A percentile compares a stretch with the other conserved stretches of the same genome.
phyloP scores from a whole-genome alignment of 1,140 invertebrate species.

The Megathymus violae region DNA sequence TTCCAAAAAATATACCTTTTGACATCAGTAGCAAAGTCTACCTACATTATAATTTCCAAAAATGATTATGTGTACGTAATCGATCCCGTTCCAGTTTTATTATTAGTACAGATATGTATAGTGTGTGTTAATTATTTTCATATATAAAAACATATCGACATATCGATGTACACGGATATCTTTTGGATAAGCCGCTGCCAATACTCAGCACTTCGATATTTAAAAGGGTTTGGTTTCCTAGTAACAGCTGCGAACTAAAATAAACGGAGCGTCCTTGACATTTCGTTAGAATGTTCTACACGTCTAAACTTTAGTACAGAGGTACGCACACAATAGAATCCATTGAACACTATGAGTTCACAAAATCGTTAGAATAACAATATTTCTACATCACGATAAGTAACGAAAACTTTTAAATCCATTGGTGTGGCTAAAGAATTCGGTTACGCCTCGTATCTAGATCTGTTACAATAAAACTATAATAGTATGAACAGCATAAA shows the following conservation, averaged over 20 bases:
- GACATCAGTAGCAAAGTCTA: too few species aligned
- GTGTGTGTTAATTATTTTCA: too few species aligned
- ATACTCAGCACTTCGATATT: background rate
- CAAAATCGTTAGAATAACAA: constrained; percentile 3
- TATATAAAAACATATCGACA: too few species aligned
- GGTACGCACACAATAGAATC: constrained; percentile 1
- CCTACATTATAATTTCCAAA: too few species aligned
- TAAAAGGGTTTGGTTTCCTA: constrained; percentile 2
- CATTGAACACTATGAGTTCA: constrained; percentile 1
- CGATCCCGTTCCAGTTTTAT: too few species aligned
- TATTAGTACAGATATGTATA: too few species aligned
- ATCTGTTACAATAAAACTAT: background rate
- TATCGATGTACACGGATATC: too few species aligned
- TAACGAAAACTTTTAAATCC: constrained; percentile 2
- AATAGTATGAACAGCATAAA: background rate
- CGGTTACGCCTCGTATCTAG: background rate
- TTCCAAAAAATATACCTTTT: too few species aligned
- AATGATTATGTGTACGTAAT: too few species aligned
- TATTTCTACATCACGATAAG: constrained; percentile 4
- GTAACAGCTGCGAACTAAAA: background rate
- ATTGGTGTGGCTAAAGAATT: background rate
- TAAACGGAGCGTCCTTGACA: background rate
- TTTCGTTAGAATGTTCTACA: constrained; percentile 6
- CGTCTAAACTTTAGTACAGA: background rate
- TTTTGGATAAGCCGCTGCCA: too few species aligned